Evolutionary conservation across 2,797 vertebrate species (phyloP), one percentile per base, ranked within the genome.

Genomic region (Neosilurus hyrtlii): DNA sequence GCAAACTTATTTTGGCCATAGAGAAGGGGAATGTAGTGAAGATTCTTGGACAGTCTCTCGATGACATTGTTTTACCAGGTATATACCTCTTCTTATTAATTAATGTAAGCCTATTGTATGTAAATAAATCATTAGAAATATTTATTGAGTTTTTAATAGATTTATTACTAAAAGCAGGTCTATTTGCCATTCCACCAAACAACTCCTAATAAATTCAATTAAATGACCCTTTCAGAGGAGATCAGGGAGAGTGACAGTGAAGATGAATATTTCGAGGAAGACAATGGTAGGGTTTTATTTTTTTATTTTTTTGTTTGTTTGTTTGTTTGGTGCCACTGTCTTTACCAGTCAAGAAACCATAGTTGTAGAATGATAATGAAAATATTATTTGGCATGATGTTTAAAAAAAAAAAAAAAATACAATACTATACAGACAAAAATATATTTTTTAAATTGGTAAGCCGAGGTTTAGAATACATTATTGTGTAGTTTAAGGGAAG

Each of bases 221-320:
- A 20, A 62, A 81, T 15, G 49, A 26, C n/a, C n/a, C 12, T 68
- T 76, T 76, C 73, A 82, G 81, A 68, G 20, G 52, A 68, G 54
- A 59, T 76, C 52, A 59, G 22, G 2, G 72, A 77, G 81, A 82
- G 63, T 51, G 81, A 77, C 62, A 82, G 73, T 76, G 81, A 82
- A 76, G 81, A 82, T 43, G 81, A 82, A 75, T 59, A 75, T 76
- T 76, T 82, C 12, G 62, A 76, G 22, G 63, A 82, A 67, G 72
- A 82, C 12, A 9, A 37, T 57, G n/a, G 73, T 66, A 26, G 35
- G 71, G 30, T 30, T 30, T 30, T 30, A 1, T 30, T 30, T 30
- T 30, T 30, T 30, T 30, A 30, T 30, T 30, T 30, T 30, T 18
- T 20, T 43, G 20, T 22, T 6, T 63, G 2, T 35, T 7, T 0